Conservation (phyloP, 2,888 invertebrate species). For the Drosophila lacicola region DNA sequence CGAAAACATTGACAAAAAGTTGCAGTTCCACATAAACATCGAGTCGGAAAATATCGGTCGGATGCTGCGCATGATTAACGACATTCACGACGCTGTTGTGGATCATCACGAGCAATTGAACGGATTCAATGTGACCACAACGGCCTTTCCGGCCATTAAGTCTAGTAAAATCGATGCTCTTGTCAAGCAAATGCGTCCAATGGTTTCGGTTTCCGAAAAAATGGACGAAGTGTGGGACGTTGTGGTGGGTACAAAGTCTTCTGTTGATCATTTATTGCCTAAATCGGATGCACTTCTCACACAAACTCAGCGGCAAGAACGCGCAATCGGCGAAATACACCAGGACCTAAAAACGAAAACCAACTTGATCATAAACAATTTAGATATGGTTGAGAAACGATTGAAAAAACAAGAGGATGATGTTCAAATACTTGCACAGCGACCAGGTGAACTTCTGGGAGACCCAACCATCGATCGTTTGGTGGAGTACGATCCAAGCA, state of each 20-base stretch:
- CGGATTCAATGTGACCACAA: conserved; percentile 86
- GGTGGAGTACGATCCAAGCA: conserved; percentile 91
- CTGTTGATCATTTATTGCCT: conserved; percentile 93
- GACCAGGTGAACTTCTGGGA: conserved; percentile 90
- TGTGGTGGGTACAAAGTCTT: conserved; percentile 94
- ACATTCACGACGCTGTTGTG: conserved; percentile 93
- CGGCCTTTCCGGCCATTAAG: conserved; percentile 87
- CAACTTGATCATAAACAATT: conserved; percentile 94
- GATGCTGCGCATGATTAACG: conserved; percentile 91
- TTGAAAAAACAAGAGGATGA: conserved; percentile 94
- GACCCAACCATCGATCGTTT: conserved; percentile 92
- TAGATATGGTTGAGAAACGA: conserved; percentile 93
- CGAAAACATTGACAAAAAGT: conserved; percentile 91
- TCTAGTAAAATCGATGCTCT: conserved; percentile 92
- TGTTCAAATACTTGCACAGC: conserved; percentile 91
- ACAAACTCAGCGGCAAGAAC: conserved; percentile 93
- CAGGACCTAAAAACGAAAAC: conserved; percentile 92
- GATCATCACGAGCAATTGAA: conserved; percentile 88
- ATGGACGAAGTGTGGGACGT: conserved; percentile 97
- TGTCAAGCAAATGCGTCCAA: conserved; percentile 93
- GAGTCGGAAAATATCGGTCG: conserved; percentile 93
- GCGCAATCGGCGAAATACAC: conserved; percentile 94
- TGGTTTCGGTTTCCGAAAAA: conserved; percentile 93
- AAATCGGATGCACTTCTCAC: conserved; percentile 94
- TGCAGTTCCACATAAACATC: conserved; percentile 93